phyloP scores from a whole-genome alignment of 92 coral and sea anemone species.

The Epizoanthus illoricatus region DNA sequence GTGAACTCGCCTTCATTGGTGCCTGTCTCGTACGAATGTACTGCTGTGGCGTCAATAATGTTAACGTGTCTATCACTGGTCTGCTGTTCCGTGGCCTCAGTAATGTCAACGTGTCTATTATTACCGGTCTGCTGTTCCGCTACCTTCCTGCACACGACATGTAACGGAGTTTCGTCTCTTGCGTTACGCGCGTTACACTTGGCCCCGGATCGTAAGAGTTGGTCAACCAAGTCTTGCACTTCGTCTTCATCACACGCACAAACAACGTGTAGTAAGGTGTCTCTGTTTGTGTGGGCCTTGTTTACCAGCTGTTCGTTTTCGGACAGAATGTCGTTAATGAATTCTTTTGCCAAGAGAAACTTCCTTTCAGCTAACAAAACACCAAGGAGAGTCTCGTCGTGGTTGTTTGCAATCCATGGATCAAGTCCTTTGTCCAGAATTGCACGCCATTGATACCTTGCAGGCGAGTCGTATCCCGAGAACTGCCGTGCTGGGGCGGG shows the following conservation, averaged over 20 bases:
- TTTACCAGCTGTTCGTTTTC: constrained; percentile 10
- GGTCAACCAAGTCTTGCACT: constrained; percentile 18
- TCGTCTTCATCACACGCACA: constrained; percentile 25
- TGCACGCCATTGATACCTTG: not conserved
- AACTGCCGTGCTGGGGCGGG: not conserved
- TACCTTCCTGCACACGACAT: constrained; percentile 26
- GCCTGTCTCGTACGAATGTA: not conserved
- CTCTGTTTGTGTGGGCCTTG: constrained; percentile 14
- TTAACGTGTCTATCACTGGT: not conserved
- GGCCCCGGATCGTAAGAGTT: constrained; percentile 28
- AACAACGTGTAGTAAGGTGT: constrained; percentile 4
- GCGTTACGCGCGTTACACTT: constrained; percentile 31
- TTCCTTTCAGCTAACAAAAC: not conserved
- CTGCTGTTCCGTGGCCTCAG: not conserved
- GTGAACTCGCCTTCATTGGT: not conserved
- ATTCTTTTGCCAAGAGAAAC: not conserved
- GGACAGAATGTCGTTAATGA: not conserved
- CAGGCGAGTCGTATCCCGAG: not conserved
- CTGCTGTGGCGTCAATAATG: not conserved
- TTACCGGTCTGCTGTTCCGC: not conserved
- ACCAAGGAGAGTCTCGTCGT: constrained; percentile 4
- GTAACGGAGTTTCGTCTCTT: constrained; percentile 33
- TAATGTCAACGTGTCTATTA: not conserved
- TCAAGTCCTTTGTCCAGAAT: constrained; percentile 7
- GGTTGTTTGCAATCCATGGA: constrained; percentile 15